These are phyloP conservation scores for Lagothrix lagotricha DNA, from an alignment of 2,797 vertebrate species.

Conservation along the genomic window DNA sequence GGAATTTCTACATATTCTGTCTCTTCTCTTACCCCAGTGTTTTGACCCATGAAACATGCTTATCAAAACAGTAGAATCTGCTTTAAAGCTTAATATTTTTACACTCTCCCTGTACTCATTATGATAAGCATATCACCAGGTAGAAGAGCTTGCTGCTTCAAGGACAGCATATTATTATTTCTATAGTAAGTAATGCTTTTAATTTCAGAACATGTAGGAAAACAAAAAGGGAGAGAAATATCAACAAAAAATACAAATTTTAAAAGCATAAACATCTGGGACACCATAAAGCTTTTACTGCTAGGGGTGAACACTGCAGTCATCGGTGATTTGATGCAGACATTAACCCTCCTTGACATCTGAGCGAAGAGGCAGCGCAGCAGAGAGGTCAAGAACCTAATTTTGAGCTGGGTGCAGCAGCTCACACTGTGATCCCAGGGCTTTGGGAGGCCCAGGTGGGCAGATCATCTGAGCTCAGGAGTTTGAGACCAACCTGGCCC, in stretches of 20 bases:
- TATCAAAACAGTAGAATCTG: not conserved
- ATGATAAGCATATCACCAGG: not conserved
- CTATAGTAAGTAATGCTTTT: not conserved
- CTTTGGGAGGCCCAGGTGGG: not conserved
- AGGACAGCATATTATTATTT: not conserved
- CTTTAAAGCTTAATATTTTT: not conserved
- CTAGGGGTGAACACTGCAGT: not conserved
- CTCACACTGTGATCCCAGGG: not conserved
- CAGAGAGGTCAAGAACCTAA: not conserved
- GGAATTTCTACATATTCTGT: not conserved
- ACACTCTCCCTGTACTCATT: not conserved
- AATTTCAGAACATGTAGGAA: not conserved
- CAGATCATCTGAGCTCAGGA: not conserved
- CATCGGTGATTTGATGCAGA: not conserved
- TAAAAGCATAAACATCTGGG: not conserved
- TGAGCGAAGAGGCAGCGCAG: not conserved
- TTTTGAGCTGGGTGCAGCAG: not conserved
- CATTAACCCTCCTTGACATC: not conserved
- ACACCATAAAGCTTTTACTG: not conserved
- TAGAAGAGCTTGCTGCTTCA: not conserved
- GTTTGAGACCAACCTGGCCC: not conserved
- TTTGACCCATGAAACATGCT: not conserved
- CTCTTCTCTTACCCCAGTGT: not conserved
- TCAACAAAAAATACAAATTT: not conserved
- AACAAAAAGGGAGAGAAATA: not conserved